Percentiles rank a stretch among this genome's conserved stretches.
phyloP scores from a whole-genome alignment of 1,140 invertebrate genomes.

The Caenorhabditis brenneri region DNA sequence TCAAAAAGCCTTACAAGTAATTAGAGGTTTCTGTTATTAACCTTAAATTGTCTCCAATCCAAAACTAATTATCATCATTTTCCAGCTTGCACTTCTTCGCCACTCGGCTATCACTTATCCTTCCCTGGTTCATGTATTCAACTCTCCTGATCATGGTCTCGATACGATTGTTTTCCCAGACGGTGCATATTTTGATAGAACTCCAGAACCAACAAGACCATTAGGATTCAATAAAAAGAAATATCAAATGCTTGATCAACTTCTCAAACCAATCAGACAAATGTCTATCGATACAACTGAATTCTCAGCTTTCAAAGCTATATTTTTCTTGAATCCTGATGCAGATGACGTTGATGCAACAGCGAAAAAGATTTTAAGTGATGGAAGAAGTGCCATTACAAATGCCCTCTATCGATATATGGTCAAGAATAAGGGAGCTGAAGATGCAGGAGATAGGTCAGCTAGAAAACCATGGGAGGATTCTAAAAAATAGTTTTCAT shows the following conservation, averaged over 20 bases:
- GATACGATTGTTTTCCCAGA: slow-evolving; percentile 68
- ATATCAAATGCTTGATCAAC: slow-evolving; percentile 70
- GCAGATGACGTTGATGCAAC: slow-evolving; percentile 63
- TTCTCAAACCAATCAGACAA: slow-evolving; percentile 67
- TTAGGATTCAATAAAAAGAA: slow-evolving; percentile 70
- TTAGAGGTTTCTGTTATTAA: too few relatives aligned
- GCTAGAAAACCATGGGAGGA: background rate
- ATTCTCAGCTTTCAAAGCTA: slow-evolving; percentile 69
- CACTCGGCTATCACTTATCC: slow-evolving; percentile 71
- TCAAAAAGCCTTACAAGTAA: too few relatives aligned
- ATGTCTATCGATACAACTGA: slow-evolving; percentile 68
- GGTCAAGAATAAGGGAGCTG: slow-evolving; percentile 62
- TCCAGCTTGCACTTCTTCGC: slow-evolving; percentile 66
- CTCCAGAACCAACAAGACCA: slow-evolving; percentile 63
- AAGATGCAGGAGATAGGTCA: slow-evolving; percentile 65
- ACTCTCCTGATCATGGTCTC: slow-evolving; percentile 65
- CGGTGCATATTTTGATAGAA: slow-evolving; percentile 68
- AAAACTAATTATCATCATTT: background rate
- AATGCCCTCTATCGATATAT: slow-evolving; percentile 69
- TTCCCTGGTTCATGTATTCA: slow-evolving; percentile 70
- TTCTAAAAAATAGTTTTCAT: background rate
- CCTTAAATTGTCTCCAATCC: background rate
- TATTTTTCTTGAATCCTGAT: slow-evolving; percentile 71
- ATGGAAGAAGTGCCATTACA: slow-evolving; percentile 61
- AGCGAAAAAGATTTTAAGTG: slow-evolving; percentile 57